Evolutionary conservation across 2,113 vertebrate species (phyloP), one percentile per base, ranked within the genome.

Genomic region (Cricetomys ansorgei): DNA sequence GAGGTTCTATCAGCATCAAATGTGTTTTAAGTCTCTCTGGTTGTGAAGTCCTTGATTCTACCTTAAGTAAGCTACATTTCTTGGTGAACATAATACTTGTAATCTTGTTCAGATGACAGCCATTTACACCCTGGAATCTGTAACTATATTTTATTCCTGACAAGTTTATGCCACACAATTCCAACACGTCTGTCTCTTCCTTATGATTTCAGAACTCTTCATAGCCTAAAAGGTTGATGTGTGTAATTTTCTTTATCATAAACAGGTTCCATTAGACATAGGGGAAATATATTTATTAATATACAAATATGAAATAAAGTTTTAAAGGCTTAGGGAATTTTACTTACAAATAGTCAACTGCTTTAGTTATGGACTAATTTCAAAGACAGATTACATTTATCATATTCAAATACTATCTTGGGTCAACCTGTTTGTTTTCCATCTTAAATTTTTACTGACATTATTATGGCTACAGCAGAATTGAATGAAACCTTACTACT

Each of bases 141-240:
- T 96, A 94, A 83, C 89, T 97, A 0, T 89, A 96, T 95, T 97
- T 97, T 76, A 92, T 77, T 43, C 70, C 37, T 92, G 83, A 88
- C 89, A 95, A 92, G 48, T 93, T 96, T 92, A 94, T 11, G 86
- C n/a, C 37, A 53, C 57, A 94, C 34, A 19, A 31, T 94, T 96
- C 57, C 8, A 31, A 80, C 27, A 72, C 55, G 83, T 92, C 23
- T 75, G 10, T 91, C 40, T 94, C 87, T 95, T 94, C 84, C 40
- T 90, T 94, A 86, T 93, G 93, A 97, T 96, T 96, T 93, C 70
- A 90, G 73, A 96, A 83, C 12, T 62, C 29, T 89, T 97, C 69
- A 72, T 25, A 57, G 64, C 12, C 43, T 89, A 13, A 64, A 95
- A 91, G 64, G 25, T 95, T 93, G 91, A 88, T 93, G 5, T 62